phyloP scores from a whole-genome alignment of 2,797 vertebrate species.

The Molothrus aeneus region DNA sequence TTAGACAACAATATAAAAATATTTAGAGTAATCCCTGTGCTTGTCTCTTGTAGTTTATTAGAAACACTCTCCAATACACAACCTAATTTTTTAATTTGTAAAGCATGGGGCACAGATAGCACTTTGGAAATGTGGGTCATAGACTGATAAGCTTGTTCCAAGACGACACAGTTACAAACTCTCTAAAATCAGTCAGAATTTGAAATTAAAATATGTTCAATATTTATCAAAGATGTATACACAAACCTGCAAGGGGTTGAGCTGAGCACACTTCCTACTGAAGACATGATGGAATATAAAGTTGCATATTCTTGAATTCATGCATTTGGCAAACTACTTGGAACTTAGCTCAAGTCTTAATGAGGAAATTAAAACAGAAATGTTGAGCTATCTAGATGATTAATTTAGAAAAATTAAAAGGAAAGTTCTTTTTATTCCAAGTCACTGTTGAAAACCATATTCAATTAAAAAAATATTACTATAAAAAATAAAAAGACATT shows the following conservation, averaged over 20 bases:
- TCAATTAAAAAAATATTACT: not conserved
- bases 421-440: not conserved
- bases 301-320: not conserved
- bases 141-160: not conserved
- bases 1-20: not conserved
- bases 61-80: not conserved
- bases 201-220: not conserved
- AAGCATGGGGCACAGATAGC: not conserved
- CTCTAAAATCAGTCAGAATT: not conserved
- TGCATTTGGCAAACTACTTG: not conserved
- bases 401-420: not conserved
- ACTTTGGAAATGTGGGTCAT: not conserved
- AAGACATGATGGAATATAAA: not conserved
- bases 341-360: not conserved
- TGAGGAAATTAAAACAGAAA: not conserved
- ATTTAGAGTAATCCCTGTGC: not conserved
- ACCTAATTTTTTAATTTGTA: not conserved
- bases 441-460: not conserved
- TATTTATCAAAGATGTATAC: not conserved
- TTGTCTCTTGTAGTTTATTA: not conserved
- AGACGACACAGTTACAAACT: not conserved
- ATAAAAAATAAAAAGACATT: not conserved
- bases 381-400: not conserved
- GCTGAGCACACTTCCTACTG: not conserved
- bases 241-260: not conserved